These are phyloP conservation scores for Aphidius gifuensis DNA, from an alignment of 1,140 invertebrate genomes.

Conservation along the genomic window DNA sequence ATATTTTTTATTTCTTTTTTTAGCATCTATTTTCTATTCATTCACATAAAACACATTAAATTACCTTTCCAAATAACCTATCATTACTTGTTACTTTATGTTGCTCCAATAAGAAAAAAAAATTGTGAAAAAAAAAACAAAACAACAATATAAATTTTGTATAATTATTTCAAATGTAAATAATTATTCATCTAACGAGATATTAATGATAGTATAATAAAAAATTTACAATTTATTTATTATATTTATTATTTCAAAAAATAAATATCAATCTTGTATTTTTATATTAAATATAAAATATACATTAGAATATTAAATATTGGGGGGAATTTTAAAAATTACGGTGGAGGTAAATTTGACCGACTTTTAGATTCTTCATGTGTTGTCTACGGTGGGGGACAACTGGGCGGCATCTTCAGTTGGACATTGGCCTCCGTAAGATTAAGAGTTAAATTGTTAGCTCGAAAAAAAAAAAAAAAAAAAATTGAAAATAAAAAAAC, in stretches of 20 bases:
- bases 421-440: conserved; percentile 53
- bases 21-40: background rate
- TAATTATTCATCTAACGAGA: no score
- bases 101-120: no score
- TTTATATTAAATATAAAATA: background rate
- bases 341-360: conserved; percentile 45
- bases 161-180: no score
- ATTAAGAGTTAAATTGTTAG: conserved; percentile 45
- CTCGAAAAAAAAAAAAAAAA: no score
- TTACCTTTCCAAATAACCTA: no score
- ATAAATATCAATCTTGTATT: no score
- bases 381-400: conserved; percentile 43
- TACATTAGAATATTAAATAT: conserved; percentile 39
- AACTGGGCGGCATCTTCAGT: conserved; percentile 49
- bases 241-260: no score
- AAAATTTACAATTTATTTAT: no score
- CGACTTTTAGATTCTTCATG: conserved; percentile 48
- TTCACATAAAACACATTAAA: no score
- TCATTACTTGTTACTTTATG: no score
- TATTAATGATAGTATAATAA: background rate
- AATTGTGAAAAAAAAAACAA: no score
- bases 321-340: conserved; percentile 30
- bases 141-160: no score
- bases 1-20: conserved; percentile 8
- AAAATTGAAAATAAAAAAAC: background rate